Evolutionary conservation across 2,888 invertebrate species (phyloP).

Genomic region (Steinernema hermaphroditum): DNA sequence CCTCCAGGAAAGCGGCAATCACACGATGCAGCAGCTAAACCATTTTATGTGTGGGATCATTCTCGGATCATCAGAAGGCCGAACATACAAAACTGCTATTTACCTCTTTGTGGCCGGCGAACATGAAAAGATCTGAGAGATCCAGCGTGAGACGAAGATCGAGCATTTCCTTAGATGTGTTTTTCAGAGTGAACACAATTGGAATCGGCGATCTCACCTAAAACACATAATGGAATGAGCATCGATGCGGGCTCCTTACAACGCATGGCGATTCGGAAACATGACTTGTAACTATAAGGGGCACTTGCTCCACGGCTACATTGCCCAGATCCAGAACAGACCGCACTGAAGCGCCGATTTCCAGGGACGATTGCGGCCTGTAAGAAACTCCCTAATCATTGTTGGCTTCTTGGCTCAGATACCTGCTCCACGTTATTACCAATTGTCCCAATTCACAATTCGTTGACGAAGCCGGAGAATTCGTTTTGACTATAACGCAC

Average conservation of each 20-base stretch:
- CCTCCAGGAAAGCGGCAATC: too few species aligned
- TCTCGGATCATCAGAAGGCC: background rate
- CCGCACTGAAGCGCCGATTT: constrained; percentile 4
- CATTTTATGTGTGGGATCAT: too few species aligned
- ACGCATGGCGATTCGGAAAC: constrained; percentile 20
- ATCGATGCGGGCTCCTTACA: background rate
- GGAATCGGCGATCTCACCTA: constrained; percentile 18
- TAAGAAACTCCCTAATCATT: background rate
- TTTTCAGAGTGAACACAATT: constrained; percentile 9
- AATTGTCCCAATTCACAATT: constrained; percentile 7
- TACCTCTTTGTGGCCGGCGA: constrained; percentile 23
- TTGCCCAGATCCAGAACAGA: constrained; percentile 15
- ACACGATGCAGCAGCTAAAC: too few species aligned
- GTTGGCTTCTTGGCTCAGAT: background rate
- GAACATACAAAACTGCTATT: too few species aligned
- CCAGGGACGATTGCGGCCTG: background rate
- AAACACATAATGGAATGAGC: background rate
- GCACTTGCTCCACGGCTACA: background rate
- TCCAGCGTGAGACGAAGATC: constrained; percentile 11
- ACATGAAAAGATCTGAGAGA: constrained; percentile 23
- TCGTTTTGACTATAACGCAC: constrained; percentile 10
- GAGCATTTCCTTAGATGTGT: constrained; percentile 2
- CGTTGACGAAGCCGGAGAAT: background rate
- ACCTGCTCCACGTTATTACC: constrained; percentile 13
- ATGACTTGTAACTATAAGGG: background rate